A percentile compares a stretch with the other conserved stretches of the same genome.
Evolutionary conservation across 2,797 vertebrate species (phyloP).

Genomic region (Squalus acanthias): DNA sequence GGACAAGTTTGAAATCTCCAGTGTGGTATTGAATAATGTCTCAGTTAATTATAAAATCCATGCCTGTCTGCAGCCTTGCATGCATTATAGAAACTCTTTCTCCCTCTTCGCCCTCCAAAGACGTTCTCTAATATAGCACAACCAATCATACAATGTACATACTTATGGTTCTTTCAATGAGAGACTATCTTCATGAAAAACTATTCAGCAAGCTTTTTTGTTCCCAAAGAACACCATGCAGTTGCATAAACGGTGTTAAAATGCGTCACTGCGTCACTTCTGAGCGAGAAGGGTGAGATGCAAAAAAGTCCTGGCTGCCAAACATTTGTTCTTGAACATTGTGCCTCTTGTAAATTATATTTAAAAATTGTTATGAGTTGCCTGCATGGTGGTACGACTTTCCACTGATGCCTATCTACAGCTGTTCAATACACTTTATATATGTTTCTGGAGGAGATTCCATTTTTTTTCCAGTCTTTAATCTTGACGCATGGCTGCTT

Average conservation of each 20-base stretch:
- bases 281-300: neutral
- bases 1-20: neutral
- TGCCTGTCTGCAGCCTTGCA: neutral
- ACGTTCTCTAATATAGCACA: neutral
- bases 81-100: neutral
- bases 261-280: neutral
- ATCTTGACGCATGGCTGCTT: neutral
- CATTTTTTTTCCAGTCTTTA: neutral
- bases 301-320: neutral
- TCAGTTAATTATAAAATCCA: constrained; percentile 2
- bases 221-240: neutral
- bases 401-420: neutral
- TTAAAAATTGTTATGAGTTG: neutral
- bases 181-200: neutral
- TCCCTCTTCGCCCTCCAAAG: too few species aligned
- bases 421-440: neutral
- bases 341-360: neutral
- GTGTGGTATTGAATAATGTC: neutral
- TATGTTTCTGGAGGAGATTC: neutral
- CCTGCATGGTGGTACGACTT: neutral
- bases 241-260: neutral
- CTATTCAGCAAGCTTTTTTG: neutral
- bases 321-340: neutral
- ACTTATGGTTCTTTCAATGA: neutral
- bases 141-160: neutral